phyloP scores from a whole-genome alignment of 2,797 vertebrate species.

The Onychomys arenicola region DNA sequence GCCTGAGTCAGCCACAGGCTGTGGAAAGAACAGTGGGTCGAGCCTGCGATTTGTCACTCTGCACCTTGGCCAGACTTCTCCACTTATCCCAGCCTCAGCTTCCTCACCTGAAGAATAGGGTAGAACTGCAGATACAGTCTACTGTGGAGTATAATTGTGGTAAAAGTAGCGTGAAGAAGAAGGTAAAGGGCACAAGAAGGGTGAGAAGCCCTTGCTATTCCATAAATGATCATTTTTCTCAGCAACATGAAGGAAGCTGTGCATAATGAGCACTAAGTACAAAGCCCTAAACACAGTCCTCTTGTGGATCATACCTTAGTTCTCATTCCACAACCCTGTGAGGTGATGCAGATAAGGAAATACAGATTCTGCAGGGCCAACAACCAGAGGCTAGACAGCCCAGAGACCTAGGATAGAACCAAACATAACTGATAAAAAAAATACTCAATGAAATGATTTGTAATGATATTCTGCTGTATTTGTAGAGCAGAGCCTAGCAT shows the following conservation, averaged over 20 bases:
- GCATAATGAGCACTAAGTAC: neutral
- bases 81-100: neutral
- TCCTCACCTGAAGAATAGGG: neutral
- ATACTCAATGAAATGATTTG: too few species aligned
- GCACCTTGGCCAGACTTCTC: neutral
- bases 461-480: too few species aligned
- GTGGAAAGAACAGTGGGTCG: neutral
- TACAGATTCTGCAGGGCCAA: neutral
- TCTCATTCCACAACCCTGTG: neutral
- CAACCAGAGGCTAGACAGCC: too few species aligned
- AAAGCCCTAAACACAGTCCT: neutral
- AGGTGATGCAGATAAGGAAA: neutral
- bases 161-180: slow-evolving; percentile 14
- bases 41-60: neutral
- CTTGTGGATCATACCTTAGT: fast-evolving
- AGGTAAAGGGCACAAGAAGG: fast-evolving
- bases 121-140: neutral
- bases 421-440: too few species aligned
- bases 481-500: too few species aligned
- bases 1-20: neutral
- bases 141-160: slow-evolving; percentile 62
- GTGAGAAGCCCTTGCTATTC: neutral
- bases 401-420: too few species aligned
- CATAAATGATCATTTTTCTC: neutral
- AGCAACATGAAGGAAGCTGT: neutral